phyloP scores from a whole-genome alignment of 2,113 vertebrate genomes.

The Hippopotamus amphibius region DNA sequence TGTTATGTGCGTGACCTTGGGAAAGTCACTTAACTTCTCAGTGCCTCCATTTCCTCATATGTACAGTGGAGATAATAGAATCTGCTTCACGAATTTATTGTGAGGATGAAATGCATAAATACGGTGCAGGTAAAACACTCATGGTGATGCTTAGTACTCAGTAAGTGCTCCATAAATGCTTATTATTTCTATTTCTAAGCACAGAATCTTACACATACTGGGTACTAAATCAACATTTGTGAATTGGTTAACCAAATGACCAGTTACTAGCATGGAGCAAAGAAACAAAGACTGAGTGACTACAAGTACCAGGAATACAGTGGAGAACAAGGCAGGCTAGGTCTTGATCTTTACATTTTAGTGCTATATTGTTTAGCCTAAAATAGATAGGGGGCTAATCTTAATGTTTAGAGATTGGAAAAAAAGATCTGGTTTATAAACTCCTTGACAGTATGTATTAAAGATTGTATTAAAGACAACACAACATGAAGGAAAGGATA shows the following conservation, averaged over 20 bases:
- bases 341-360: not conserved
- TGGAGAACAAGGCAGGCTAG: not conserved
- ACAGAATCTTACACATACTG: not conserved
- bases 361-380: not conserved
- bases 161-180: not conserved
- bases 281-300: not conserved
- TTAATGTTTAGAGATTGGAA: conserved; percentile 21
- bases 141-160: not conserved
- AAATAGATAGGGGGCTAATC: not conserved
- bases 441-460: not conserved
- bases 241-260: not conserved
- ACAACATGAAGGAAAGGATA: not conserved
- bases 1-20: not conserved
- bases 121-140: not conserved
- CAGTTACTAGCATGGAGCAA: not conserved
- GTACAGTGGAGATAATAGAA: not conserved
- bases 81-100: not conserved
- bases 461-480: not conserved
- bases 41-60: not conserved
- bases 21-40: not conserved
- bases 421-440: not conserved
- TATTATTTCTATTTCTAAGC: not conserved
- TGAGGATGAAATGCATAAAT: not conserved
- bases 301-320: not conserved
- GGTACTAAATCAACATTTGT: not conserved